A percentile compares a stretch with the other conserved stretches of the same genome.
Conservation (phyloP, 2,113 vertebrate species). For the Isichthys henryi region DNA sequence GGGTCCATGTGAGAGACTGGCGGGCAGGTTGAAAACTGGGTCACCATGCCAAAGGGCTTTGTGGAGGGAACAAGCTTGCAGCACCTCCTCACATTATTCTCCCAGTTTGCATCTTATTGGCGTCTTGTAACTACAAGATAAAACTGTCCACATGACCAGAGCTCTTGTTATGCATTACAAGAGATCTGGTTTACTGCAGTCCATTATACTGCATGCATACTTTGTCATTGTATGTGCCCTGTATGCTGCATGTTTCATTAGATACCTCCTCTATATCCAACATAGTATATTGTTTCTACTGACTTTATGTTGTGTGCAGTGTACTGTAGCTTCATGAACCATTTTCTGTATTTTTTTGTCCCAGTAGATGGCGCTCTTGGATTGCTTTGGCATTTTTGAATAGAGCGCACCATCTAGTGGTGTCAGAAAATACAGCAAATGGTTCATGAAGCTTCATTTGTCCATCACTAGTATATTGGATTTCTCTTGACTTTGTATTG, state of each 20-base stretch:
- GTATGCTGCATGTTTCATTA: neutral
- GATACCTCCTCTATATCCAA: neutral
- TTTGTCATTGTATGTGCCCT: neutral
- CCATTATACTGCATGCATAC: neutral
- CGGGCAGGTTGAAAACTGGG: neutral
- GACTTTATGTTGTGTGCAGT: neutral
- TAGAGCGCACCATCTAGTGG: neutral
- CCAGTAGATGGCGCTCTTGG: neutral
- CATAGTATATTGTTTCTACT: neutral
- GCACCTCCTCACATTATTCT: neutral
- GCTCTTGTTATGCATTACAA: neutral
- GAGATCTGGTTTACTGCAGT: neutral
- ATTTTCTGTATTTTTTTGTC: neutral
- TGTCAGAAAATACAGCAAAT: neutral
- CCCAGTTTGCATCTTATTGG: neutral
- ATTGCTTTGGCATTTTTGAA: neutral
- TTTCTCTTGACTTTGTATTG: neutral
- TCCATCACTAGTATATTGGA: neutral
- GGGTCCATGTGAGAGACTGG: neutral
- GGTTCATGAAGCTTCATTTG: neutral
- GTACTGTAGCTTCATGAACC: neutral
- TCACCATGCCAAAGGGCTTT: neutral
- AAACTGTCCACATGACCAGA: neutral
- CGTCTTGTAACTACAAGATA: neutral
- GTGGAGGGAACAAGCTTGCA: neutral